phyloP scores from a whole-genome alignment of 2,113 vertebrate genomes.

The Microcebus griseorufus region DNA sequence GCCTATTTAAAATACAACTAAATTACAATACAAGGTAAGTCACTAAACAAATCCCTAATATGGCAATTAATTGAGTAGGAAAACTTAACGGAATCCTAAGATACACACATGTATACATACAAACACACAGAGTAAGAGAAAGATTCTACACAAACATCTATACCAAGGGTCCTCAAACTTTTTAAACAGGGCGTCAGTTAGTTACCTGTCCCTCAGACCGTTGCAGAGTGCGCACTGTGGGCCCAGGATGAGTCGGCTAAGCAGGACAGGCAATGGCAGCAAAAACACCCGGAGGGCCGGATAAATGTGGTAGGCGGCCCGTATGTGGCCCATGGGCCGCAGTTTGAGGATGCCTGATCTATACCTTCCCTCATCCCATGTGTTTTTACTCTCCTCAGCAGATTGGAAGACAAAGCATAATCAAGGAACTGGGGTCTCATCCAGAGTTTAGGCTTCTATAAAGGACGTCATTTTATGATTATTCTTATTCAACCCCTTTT shows the following conservation, averaged over 20 bases:
- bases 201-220: no score
- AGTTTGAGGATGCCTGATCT: no score
- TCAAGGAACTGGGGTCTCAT: background rate
- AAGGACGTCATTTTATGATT: background rate
- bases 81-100: background rate
- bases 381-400: background rate
- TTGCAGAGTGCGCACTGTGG: no score
- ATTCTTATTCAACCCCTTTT: background rate
- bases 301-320: no score
- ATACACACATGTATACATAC: background rate
- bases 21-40: background rate
- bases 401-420: background rate
- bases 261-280: no score
- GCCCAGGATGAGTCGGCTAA: no score
- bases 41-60: background rate
- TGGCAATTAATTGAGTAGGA: background rate
- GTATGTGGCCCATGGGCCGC: no score
- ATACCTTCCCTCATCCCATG: no score
- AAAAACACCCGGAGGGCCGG: no score
- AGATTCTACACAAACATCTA: background rate
- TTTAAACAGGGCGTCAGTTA: no score
- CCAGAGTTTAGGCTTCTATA: background rate
- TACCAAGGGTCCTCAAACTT: no score
- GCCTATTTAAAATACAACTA: background rate
- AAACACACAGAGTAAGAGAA: background rate